Base-by-base conservation (phyloP, 2,888 invertebrate genomes). In the Drosophila hamatofila region DNA sequence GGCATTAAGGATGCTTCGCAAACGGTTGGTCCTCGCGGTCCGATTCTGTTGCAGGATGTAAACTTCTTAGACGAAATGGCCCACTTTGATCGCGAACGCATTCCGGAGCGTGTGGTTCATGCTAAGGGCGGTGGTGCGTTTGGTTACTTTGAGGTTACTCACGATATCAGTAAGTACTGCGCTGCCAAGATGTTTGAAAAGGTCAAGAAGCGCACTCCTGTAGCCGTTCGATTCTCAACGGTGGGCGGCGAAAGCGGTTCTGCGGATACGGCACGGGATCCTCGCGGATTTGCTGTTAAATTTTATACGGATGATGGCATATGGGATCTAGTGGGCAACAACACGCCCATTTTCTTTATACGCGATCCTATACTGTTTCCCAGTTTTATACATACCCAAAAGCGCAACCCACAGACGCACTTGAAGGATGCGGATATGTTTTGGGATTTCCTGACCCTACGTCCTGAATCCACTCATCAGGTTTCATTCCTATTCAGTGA, bases 361-460 rank as follows among this genome's bases (percentile, higher is more conserved):
- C 95, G 98, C 65, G 98, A 98, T 92, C 97, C 98, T 1, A 94
- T 96, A n/a, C 93, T 97, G 62, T 99, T 99, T 93, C 97, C 98
- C 11, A 97, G 97, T 91, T 99, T 99, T 90, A 98, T 99, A 88
- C 99, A 99, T 92, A 98, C 98, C 0, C 99, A 98, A 92, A 99
- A 99, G 93, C 95, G 99, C 81, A 99, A 99, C 92, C 99, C 99
- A 0, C 96, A 95, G 49, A 97, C 97, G 0, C 97, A 97, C 90
- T 94, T 98, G 65, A 98, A 98, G 94, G 98, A 98, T 93, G 94
- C 97, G 1, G 97, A 98, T 90, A 98, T 98, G 97, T 97, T 98
- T 92, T 98, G 98, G 98, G 98, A 98, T 92, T 98, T 99, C 92
- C 94, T 98, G 72, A 95, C 97, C 0, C 93, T 98, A 60, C 94